Percentiles rank a stretch among this genome's conserved stretches.
Conservation (phyloP, 1,140 invertebrate genomes). For the Heliothis virescens region DNA sequence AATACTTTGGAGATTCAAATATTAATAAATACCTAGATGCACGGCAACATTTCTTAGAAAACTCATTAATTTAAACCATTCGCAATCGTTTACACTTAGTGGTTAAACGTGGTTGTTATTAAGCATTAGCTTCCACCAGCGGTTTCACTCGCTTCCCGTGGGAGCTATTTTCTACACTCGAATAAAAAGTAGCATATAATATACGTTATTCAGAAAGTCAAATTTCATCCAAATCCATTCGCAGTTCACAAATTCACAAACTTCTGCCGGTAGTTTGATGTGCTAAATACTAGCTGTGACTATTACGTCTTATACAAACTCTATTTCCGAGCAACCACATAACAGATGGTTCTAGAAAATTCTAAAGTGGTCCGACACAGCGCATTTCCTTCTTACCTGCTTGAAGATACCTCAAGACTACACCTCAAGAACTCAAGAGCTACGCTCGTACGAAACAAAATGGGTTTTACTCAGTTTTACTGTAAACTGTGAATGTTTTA, state of each 20-base stretch:
- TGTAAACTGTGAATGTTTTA: no score
- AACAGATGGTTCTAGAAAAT: not conserved
- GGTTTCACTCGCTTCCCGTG: no score
- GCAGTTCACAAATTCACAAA: no score
- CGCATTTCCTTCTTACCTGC: not conserved
- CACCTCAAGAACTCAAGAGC: not conserved
- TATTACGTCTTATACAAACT: not conserved
- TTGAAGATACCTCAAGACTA: constrained; percentile 15
- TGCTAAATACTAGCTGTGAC: no score
- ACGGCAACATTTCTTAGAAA: not conserved
- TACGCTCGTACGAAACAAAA: constrained; percentile 5
- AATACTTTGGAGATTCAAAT: not conserved
- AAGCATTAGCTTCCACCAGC: not conserved
- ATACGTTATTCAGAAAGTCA: not conserved
- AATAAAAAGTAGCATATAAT: not conserved
- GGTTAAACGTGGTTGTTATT: no score
- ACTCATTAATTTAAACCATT: not conserved
- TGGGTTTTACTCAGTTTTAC: not conserved
- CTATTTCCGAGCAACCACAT: not conserved
- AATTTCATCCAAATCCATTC: not conserved
- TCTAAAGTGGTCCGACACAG: not conserved
- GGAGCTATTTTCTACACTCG: not conserved
- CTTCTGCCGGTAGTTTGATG: no score
- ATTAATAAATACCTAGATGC: not conserved
- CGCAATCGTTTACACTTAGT: no score